Evolutionary conservation across 2,113 vertebrate genomes (phyloP).

Genomic region (Cromileptes altivelis): DNA sequence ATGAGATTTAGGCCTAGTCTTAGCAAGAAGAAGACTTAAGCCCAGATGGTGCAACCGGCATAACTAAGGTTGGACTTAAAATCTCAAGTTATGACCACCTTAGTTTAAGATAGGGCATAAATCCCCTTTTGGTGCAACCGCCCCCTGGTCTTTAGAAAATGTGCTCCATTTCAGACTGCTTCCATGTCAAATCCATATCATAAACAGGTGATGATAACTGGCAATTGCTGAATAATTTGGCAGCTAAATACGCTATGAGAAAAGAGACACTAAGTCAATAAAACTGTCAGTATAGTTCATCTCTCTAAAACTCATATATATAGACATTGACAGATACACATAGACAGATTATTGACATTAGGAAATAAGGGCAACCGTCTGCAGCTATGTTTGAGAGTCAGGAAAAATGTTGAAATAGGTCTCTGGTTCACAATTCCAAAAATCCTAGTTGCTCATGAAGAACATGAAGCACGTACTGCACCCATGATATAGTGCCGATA

Average conservation of each 20-base stretch:
- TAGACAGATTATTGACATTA: not conserved
- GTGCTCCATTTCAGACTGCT: constrained; percentile 63
- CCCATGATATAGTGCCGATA: constrained; percentile 49
- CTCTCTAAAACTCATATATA: constrained; percentile 9
- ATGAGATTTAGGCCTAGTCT: no score
- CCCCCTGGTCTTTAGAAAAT: constrained; percentile 53
- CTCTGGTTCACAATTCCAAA: constrained; percentile 8
- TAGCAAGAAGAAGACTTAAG: no score
- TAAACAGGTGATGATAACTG: constrained; percentile 75
- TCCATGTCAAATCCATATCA: constrained; percentile 62
- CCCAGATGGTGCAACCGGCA: no score
- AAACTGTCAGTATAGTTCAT: constrained; percentile 51
- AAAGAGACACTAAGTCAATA: constrained; percentile 68
- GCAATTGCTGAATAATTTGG: constrained; percentile 68
- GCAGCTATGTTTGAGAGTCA: not conserved
- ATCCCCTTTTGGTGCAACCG: no score
- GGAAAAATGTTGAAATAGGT: not conserved
- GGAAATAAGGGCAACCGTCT: not conserved
- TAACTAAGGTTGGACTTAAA: no score
- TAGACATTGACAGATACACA: constrained; percentile 15
- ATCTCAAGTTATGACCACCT: no score
- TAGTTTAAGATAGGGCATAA: no score
- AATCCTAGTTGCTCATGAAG: constrained; percentile 4
- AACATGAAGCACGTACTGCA: constrained; percentile 31
- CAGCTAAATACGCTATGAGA: constrained; percentile 70